Evolutionary conservation across 2,113 vertebrate species (phyloP).

Genomic region (Baryphthengus martii): DNA sequence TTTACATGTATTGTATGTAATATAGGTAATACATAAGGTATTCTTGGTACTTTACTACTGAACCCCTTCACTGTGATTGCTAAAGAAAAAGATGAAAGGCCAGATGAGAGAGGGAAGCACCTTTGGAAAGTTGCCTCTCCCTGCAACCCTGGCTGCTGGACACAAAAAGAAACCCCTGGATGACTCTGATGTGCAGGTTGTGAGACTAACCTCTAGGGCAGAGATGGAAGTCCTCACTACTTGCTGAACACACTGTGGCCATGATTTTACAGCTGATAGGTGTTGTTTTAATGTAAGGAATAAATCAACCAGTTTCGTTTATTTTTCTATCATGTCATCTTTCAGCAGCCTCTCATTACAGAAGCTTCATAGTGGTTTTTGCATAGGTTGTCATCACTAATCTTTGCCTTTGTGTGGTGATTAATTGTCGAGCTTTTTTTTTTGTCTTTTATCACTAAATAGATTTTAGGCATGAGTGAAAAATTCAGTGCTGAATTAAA

Average conservation of each 20-base stretch:
- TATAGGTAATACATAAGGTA: background rate
- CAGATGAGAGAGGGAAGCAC: background rate
- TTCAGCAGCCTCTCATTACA: background rate
- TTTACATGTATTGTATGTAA: background rate
- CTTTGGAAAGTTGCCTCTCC: background rate
- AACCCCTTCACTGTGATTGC: background rate
- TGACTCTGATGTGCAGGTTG: background rate
- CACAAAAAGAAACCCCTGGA: fast-evolving
- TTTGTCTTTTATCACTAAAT: background rate
- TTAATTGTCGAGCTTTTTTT: background rate
- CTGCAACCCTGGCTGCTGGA: background rate
- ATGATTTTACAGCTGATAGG: background rate
- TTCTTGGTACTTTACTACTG: background rate
- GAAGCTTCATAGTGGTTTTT: background rate
- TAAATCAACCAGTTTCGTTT: background rate
- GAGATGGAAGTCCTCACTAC: background rate
- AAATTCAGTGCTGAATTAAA: background rate
- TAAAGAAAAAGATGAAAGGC: background rate
- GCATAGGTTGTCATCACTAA: background rate
- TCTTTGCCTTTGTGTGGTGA: background rate
- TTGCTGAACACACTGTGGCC: background rate
- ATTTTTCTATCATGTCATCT: background rate
- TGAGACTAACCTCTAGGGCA: no score
- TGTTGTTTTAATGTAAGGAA: background rate
- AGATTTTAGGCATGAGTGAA: background rate